A percentile compares a stretch with the other conserved stretches of the same genome.
These are phyloP conservation scores for Agraylea sexmaculata DNA, from an alignment of 1,140 invertebrate species.

Conservation along the genomic window DNA sequence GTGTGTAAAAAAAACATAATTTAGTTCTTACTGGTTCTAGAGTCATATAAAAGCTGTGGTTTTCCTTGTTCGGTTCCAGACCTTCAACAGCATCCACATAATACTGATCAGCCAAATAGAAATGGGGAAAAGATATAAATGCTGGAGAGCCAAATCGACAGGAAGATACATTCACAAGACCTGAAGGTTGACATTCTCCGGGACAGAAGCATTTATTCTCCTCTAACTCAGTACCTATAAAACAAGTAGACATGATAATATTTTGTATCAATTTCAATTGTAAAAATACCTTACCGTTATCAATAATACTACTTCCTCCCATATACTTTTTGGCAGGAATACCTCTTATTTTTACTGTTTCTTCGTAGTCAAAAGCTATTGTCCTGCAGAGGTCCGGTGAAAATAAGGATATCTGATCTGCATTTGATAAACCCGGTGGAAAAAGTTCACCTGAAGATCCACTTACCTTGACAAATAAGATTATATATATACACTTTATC, in stretches of 20 bases:
- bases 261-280: background rate
- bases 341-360: conserved; percentile 39
- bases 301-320: conserved; percentile 43
- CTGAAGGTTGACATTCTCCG: conserved; percentile 55
- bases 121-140: conserved; percentile 78
- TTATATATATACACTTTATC: background rate
- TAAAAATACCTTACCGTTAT: conserved; percentile 44
- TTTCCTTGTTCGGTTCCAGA: conserved; percentile 51
- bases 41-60: conserved; percentile 57
- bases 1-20: too few relatives aligned
- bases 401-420: conserved; percentile 49
- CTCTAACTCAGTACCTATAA: conserved; percentile 40
- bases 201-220: conserved; percentile 61
- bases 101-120: conserved; percentile 62
- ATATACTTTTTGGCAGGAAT: conserved; percentile 45
- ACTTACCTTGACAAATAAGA: conserved; percentile 30
- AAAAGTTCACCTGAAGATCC: conserved; percentile 70
- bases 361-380: conserved; percentile 43
- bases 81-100: conserved; percentile 54
- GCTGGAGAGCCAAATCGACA: conserved; percentile 66
- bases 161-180: conserved; percentile 54
- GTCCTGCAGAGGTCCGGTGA: conserved; percentile 58
- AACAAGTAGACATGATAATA: conserved; percentile 7
- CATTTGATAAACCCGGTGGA: conserved; percentile 45
- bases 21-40: conserved; percentile 50